Evolutionary conservation across 1,140 invertebrate species (phyloP).

Genomic region (Hirudo medicinalis): DNA sequence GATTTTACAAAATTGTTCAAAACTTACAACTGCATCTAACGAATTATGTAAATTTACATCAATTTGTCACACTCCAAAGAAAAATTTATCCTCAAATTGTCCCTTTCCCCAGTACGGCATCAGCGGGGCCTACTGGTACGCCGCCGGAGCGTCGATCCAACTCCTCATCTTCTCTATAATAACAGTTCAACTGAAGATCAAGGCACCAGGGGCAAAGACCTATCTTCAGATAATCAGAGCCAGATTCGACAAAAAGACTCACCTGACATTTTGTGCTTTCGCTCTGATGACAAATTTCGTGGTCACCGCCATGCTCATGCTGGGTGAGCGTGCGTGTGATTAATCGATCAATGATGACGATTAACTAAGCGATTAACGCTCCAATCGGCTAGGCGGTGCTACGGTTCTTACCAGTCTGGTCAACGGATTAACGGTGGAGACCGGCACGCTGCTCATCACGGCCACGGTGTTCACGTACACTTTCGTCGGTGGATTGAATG

Average conservation of each 20-base stretch:
- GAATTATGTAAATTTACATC: no score
- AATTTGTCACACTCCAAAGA: no score
- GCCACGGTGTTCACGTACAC: constrained; percentile 37
- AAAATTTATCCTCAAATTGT: no score
- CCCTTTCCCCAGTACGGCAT: constrained; percentile 34
- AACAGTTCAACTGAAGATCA: constrained; percentile 38
- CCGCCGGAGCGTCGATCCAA: constrained; percentile 40
- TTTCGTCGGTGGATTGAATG: constrained; percentile 39
- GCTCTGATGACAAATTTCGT: constrained; percentile 40
- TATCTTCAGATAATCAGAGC: constrained; percentile 39
- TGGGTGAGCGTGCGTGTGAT: constrained; percentile 29
- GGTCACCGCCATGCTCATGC: constrained; percentile 39
- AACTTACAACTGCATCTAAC: no score
- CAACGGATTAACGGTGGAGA: constrained; percentile 34
- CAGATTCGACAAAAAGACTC: constrained; percentile 37
- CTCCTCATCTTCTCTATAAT: constrained; percentile 40
- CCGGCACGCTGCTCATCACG: constrained; percentile 34
- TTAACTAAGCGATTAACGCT: background rate
- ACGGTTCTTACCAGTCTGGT: constrained; percentile 34
- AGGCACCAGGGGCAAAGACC: constrained; percentile 42
- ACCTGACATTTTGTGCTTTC: constrained; percentile 38
- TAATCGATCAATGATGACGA: background rate
- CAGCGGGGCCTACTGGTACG: constrained; percentile 42
- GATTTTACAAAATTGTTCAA: no score
- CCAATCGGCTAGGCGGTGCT: constrained; percentile 29